Evolutionary conservation across 1,140 invertebrate species (phyloP).

Genomic region (Procambarus clarkii): DNA sequence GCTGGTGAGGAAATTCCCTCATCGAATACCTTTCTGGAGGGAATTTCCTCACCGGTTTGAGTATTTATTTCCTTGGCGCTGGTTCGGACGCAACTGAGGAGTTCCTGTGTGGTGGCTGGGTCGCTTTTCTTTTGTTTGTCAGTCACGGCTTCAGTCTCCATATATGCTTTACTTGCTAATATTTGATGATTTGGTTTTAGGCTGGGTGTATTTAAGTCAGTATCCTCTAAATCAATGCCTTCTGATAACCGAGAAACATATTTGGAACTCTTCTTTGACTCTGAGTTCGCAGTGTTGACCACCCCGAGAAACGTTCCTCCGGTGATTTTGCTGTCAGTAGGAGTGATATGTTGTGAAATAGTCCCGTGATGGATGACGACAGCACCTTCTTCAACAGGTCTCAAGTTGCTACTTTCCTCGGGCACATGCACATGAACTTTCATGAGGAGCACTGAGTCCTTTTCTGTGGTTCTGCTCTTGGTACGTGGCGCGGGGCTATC

Average conservation of each 20-base stretch:
- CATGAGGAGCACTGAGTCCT: not conserved
- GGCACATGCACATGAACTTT: constrained; percentile 27
- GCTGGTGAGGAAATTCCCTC: not conserved
- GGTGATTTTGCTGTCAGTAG: not conserved
- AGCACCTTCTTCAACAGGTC: not conserved
- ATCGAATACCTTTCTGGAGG: not conserved
- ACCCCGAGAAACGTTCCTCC: not conserved
- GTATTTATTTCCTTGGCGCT: not conserved
- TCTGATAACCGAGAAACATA: not conserved
- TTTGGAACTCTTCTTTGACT: not conserved
- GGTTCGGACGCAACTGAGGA: not conserved
- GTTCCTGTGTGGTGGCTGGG: not conserved
- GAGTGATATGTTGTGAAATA: not conserved
- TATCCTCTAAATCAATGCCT: not conserved
- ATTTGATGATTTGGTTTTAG: not conserved
- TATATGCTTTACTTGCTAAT: not conserved
- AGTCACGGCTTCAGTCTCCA: not conserved
- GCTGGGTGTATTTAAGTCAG: not conserved
- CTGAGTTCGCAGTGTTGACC: not conserved
- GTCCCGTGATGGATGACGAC: not conserved
- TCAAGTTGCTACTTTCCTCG: not conserved
- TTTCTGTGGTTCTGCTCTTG: not conserved
- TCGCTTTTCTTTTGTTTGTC: not conserved
- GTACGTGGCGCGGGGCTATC: not conserved
- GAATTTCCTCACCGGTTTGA: not conserved